Evolutionary conservation across 2,113 vertebrate genomes (phyloP).

Genomic region (Eublepharis macularius): DNA sequence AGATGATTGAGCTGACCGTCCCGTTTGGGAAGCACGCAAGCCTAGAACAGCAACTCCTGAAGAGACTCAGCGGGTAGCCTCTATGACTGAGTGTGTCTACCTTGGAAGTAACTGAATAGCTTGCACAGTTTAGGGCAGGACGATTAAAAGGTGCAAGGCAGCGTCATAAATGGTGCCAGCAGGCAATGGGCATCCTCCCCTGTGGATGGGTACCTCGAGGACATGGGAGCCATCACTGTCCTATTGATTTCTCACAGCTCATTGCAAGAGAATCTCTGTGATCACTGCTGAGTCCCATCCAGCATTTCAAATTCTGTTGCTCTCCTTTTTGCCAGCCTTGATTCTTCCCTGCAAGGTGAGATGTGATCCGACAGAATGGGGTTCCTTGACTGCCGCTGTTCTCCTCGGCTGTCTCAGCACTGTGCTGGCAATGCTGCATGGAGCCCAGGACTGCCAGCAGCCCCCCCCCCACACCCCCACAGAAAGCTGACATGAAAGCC

Average conservation of each 20-base stretch:
- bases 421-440: neutral
- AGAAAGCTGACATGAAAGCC: neutral
- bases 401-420: slow-evolving; percentile 30
- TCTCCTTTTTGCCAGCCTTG: neutral
- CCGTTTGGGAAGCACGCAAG: neutral
- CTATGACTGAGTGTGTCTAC: neutral
- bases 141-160: too few relatives aligned
- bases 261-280: neutral
- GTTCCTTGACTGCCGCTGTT: slow-evolving; percentile 42
- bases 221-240: neutral
- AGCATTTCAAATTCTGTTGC: neutral
- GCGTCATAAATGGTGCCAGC: neutral
- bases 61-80: neutral
- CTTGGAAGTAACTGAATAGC: neutral
- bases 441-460: neutral
- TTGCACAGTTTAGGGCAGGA: neutral
- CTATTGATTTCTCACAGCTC: neutral
- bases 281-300: neutral
- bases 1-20: neutral
- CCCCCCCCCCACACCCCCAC: neutral
- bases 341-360: neutral
- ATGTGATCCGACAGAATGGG: slow-evolving; percentile 16
- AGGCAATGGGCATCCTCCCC: neutral
- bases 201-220: neutral
- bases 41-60: neutral